These are phyloP conservation scores for Euphydryas editha DNA, from an alignment of 2,888 invertebrate genomes.

Conservation along the genomic window DNA sequence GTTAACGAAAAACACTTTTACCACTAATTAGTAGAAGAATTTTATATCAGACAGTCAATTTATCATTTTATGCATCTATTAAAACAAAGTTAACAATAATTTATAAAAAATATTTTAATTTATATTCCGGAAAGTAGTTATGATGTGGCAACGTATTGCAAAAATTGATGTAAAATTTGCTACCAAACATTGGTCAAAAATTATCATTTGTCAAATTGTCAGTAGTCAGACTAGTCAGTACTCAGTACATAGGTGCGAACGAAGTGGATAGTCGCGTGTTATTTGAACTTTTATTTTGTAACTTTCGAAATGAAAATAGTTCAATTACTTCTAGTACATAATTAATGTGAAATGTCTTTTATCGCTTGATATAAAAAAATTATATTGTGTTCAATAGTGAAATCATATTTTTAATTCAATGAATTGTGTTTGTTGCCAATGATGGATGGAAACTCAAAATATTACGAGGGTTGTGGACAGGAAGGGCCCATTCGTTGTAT, in stretches of 20 bases:
- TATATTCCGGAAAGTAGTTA: background rate
- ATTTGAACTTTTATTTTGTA: conserved; percentile 11
- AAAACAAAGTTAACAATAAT: no score
- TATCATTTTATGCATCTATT: no score
- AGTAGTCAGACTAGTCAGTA: conserved; percentile 1
- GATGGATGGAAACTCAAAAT: conserved; percentile 77
- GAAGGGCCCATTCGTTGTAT: conserved; percentile 90
- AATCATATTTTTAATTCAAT: conserved; percentile 9
- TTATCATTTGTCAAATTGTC: background rate
- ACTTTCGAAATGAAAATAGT: conserved; percentile 26
- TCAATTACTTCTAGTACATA: conserved; percentile 10
- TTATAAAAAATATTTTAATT: no score
- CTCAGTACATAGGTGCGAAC: conserved; percentile 23
- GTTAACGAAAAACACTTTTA: background rate
- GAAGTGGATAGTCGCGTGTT: conserved; percentile 3
- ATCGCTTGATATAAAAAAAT: background rate
- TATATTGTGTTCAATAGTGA: conserved; percentile 3
- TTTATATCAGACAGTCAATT: no score
- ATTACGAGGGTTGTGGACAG: conserved; percentile 84
- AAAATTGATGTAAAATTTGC: background rate
- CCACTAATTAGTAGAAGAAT: no score
- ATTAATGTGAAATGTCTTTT: background rate
- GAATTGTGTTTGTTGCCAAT: conserved; percentile 15
- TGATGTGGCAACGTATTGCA: background rate
- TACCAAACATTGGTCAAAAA: conserved; percentile 2